phyloP scores from a whole-genome alignment of 2,797 vertebrate genomes.

The Cottoperca gobio region DNA sequence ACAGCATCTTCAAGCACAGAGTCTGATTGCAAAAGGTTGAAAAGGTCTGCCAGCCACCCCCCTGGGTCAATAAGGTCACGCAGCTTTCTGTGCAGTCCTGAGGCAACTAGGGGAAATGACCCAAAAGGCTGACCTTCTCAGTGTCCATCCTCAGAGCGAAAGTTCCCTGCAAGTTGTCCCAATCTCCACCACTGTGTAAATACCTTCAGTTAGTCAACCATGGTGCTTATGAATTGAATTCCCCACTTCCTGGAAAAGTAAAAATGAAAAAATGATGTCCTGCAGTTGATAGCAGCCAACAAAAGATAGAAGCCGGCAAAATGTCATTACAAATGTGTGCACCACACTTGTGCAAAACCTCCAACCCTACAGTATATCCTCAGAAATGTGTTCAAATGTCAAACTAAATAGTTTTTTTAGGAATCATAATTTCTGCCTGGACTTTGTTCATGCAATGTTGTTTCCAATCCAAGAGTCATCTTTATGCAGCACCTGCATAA shows the following conservation, averaged over 20 bases:
- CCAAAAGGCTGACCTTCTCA: constrained; percentile 30
- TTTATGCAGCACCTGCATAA: not conserved
- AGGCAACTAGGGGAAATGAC: constrained; percentile 32
- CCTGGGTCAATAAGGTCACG: constrained; percentile 49
- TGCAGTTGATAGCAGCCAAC: not conserved
- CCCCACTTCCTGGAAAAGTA: not conserved
- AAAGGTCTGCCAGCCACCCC: constrained; percentile 41
- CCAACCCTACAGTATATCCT: not conserved
- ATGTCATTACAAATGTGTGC: not conserved
- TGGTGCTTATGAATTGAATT: constrained; percentile 5
- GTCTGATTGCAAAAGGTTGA: constrained; percentile 51
- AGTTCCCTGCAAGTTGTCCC: constrained; percentile 10
- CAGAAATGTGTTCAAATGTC: not conserved
- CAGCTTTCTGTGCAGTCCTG: constrained; percentile 30
- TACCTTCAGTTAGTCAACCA: constrained; percentile 3
- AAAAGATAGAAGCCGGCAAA: not conserved
- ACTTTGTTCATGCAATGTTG: not conserved
- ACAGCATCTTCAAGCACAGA: constrained; percentile 33
- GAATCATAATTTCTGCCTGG: not conserved
- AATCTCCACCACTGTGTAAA: constrained; percentile 11
- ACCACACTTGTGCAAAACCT: not conserved
- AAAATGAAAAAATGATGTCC: too few relatives aligned
- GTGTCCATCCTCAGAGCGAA: constrained; percentile 19
- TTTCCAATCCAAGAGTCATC: not conserved
- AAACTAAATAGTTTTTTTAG: not conserved